These are phyloP conservation scores for Hetaerina titia DNA, from an alignment of 2,888 invertebrate genomes.

Conservation along the genomic window DNA sequence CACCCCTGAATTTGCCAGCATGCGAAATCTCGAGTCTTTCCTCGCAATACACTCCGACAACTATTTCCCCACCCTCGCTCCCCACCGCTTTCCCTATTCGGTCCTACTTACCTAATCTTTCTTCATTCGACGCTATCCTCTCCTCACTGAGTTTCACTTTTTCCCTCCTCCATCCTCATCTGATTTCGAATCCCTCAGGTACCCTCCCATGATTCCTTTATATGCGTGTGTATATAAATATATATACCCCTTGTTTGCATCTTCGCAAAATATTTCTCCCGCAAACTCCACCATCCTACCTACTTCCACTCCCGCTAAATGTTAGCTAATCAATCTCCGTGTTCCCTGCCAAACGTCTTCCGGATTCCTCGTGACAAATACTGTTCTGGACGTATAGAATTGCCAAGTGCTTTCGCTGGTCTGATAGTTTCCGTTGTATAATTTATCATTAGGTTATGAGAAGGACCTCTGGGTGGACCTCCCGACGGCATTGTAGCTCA, in stretches of 20 bases:
- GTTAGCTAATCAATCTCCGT: not conserved
- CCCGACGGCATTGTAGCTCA: too few relatives aligned
- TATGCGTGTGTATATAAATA: too few relatives aligned
- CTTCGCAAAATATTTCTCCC: not conserved
- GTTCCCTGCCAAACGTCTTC: not conserved
- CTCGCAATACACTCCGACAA: not conserved
- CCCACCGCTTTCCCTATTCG: not conserved
- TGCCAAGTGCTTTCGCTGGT: not conserved
- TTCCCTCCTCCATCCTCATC: not conserved
- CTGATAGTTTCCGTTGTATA: not conserved
- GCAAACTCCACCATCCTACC: not conserved
- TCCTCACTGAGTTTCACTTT: not conserved
- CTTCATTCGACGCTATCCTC: not conserved
- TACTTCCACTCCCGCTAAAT: not conserved
- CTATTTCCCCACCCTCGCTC: not conserved
- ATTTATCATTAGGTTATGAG: too few relatives aligned
- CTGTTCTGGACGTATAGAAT: not conserved
- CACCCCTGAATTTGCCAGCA: not conserved
- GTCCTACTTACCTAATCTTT: not conserved
- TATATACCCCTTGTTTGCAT: not conserved
- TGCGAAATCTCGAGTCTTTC: not conserved
- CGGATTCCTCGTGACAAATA: not conserved
- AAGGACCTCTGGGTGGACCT: too few relatives aligned
- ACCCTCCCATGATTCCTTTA: not conserved
- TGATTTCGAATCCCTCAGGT: not conserved